Base-by-base conservation (phyloP, 2,888 invertebrate genomes). In the Zeuzera pyrina region DNA sequence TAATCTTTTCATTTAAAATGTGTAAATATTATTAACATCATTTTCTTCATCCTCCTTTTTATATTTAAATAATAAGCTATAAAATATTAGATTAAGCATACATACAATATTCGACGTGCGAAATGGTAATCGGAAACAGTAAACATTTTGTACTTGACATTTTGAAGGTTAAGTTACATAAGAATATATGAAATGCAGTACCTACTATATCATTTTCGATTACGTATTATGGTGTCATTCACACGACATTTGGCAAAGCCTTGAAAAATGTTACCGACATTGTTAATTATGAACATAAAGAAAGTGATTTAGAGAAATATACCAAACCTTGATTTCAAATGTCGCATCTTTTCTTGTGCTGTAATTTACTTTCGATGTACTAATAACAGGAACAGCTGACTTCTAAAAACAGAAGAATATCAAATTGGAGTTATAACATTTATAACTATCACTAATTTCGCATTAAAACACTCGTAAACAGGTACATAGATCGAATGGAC, bases 251-350 rank as follows among this genome's bases (percentile, higher is more conserved):
- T 6, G 5, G 19, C 5, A 19, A 19, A 6, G 19, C 5, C 19
- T 8, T 19, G 5, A 6, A 6, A 19, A 10, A 11, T 10, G 23
- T 23, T 15, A 30, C 10, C 8, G 30, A 8, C 23, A 12, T n/a
- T 11, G 12, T 22, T 8, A 4, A 23, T 12, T 10, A 8, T 6
- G n/a, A 5, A 3, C 8, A 25, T 25, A n/a, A 15, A 19, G 24
- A 6, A 13, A 13, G 24, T 15, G 8, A 22, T 12, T 15, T 8
- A 19, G 3, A 16, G 15, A 29, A 29, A 33, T 24, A 15, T 21
- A 19, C n/a, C 14, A 40, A 58, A 86, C 86, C 79, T 86, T 81
- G 6, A 87, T 86, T 65, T 89, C 88, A 51, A 88, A 89, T 7
- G 76, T 71, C 3, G 87, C 87, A 62, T 89, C 89, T 4, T 85